Evolutionary conservation across 1,140 invertebrate species (phyloP).

Genomic region (Leptinotarsa texana): DNA sequence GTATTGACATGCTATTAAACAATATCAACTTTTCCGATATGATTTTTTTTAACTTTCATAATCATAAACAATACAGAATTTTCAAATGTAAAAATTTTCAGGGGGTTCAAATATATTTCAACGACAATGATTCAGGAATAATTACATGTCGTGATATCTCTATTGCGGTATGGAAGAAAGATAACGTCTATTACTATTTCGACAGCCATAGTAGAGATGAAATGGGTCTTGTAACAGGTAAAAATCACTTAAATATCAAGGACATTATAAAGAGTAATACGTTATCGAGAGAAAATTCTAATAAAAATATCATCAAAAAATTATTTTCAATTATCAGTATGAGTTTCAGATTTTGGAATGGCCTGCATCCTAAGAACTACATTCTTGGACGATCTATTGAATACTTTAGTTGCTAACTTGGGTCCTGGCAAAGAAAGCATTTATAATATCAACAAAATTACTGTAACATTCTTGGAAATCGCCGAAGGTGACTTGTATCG

Average conservation of each 20-base stretch:
- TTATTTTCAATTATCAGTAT: too few relatives aligned
- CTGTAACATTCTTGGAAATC: conserved; percentile 37
- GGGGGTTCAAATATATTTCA: conserved; percentile 55
- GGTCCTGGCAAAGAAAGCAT: conserved; percentile 38
- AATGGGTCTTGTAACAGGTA: conserved; percentile 50
- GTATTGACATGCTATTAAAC: too few relatives aligned
- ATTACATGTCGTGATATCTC: conserved; percentile 56
- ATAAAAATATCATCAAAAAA: too few relatives aligned
- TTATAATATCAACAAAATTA: conserved; percentile 48
- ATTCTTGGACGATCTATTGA: conserved; percentile 40
- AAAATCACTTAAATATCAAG: not conserved
- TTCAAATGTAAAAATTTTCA: conserved; percentile 16
- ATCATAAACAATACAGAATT: too few relatives aligned
- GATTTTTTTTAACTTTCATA: too few relatives aligned
- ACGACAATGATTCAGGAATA: conserved; percentile 55
- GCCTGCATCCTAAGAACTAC: conserved; percentile 44
- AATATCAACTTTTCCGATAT: too few relatives aligned
- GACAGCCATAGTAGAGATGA: conserved; percentile 60
- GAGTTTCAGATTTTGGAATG: conserved; percentile 42
- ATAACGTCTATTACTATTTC: conserved; percentile 56
- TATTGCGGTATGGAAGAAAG: conserved; percentile 55
- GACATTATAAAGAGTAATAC: too few relatives aligned
- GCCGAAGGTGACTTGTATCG: conserved; percentile 38
- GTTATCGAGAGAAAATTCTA: too few relatives aligned
- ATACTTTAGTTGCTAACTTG: conserved; percentile 44